These are phyloP conservation scores for Himalopsyche tibetana DNA, from an alignment of 2,888 invertebrate genomes.

Conservation along the genomic window DNA sequence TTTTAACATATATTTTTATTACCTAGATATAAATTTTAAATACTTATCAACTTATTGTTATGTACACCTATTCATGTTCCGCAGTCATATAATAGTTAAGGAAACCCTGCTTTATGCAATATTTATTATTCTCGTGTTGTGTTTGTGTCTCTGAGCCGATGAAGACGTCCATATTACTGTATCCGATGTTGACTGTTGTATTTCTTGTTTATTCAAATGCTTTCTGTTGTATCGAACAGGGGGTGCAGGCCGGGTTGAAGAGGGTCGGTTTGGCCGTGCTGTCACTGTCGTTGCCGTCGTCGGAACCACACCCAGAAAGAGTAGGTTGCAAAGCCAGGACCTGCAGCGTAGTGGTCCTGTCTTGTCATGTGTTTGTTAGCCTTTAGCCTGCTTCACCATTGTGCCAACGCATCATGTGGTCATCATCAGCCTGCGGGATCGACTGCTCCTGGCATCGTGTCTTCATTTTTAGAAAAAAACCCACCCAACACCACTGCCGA, in stretches of 20 bases:
- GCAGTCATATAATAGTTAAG: no score
- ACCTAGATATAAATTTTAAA: no score
- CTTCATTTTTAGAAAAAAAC: not conserved
- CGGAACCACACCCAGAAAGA: conserved; percentile 62
- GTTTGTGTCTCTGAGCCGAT: no score
- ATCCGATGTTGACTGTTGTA: no score
- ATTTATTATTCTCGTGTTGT: no score
- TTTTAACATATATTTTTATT: no score
- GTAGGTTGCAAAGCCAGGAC: conserved; percentile 59
- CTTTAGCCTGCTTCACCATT: conserved; percentile 34
- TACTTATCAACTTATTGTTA: no score
- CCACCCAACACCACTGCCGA: conserved; percentile 25
- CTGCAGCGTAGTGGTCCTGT: conserved; percentile 36
- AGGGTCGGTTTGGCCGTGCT: conserved; percentile 65
- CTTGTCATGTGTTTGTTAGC: conserved; percentile 34
- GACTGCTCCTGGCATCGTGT: conserved; percentile 30
- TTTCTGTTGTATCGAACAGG: conserved; percentile 59
- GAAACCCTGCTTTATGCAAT: no score
- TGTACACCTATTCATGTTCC: no score
- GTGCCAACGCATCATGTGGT: conserved; percentile 9
- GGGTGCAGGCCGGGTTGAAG: conserved; percentile 65
- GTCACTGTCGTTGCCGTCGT: conserved; percentile 64
- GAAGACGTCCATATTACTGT: no score
- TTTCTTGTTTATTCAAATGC: not conserved
- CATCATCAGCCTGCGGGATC: conserved; percentile 26